These are phyloP conservation scores for Eubasilissa splendida DNA, from an alignment of 2,888 invertebrate genomes.

Conservation along the genomic window DNA sequence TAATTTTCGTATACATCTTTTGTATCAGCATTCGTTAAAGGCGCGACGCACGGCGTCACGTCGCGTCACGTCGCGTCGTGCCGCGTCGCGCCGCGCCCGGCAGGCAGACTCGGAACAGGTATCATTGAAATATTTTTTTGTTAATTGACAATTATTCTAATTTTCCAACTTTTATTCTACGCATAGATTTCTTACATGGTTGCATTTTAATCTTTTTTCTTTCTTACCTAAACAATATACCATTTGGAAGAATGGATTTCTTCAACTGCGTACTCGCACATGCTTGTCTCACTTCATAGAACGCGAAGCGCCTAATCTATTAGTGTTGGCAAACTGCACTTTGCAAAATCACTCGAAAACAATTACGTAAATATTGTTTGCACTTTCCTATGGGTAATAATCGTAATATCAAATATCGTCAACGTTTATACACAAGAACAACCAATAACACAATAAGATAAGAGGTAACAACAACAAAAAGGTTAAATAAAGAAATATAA, in stretches of 20 bases:
- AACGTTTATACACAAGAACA: constrained; percentile 56
- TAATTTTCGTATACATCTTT: constrained; percentile 57
- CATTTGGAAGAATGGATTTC: background rate
- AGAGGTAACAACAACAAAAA: constrained; percentile 58
- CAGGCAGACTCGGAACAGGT: constrained; percentile 54
- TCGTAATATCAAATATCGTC: constrained; percentile 45
- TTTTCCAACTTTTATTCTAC: constrained; percentile 55
- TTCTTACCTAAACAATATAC: constrained; percentile 1
- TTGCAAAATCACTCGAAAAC: constrained; percentile 16
- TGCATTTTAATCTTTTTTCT: constrained; percentile 3
- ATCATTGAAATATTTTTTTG: constrained; percentile 49
- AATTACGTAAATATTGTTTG: constrained; percentile 30
- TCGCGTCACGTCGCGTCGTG: background rate
- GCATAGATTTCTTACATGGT: constrained; percentile 19
- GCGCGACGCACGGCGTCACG: constrained; percentile 23
- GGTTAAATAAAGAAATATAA: constrained; percentile 38
- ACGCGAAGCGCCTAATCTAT: constrained; percentile 33
- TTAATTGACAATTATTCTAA: constrained; percentile 58
- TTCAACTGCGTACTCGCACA: background rate
- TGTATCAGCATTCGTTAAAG: constrained; percentile 57
- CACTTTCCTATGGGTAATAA: constrained; percentile 43
- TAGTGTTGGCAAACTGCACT: constrained; percentile 27
- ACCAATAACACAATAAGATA: constrained; percentile 54
- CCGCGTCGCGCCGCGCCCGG: constrained; percentile 22
- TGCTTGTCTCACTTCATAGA: constrained; percentile 15